These are phyloP conservation scores for Erebia palarica DNA, from an alignment of 2,888 invertebrate genomes.

Conservation along the genomic window DNA sequence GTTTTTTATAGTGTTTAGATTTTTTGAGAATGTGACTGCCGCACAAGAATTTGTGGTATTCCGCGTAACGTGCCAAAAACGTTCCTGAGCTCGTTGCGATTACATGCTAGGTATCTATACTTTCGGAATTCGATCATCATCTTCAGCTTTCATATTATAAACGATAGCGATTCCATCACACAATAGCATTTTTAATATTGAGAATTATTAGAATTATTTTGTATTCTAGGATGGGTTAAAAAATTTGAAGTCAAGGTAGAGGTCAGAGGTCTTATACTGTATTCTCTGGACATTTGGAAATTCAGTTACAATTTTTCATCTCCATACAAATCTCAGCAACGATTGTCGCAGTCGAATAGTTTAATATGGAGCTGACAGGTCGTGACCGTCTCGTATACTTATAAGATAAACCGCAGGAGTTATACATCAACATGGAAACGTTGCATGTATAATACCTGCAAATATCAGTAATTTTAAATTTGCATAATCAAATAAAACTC, in stretches of 20 bases:
- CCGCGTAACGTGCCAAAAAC: neutral
- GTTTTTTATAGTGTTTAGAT: neutral
- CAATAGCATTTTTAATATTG: no score
- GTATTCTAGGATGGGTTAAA: no score
- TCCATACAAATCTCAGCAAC: neutral
- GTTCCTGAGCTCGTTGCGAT: neutral
- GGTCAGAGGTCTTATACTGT: no score
- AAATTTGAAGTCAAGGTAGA: no score
- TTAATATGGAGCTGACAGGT: neutral
- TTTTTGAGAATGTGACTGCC: constrained; percentile 2
- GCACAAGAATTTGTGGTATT: constrained; percentile 5
- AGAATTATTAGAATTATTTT: no score
- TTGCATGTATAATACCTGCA: constrained; percentile 2
- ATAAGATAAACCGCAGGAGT: neutral
- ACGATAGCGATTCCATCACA: neutral
- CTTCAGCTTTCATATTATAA: neutral
- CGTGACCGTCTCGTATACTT: neutral
- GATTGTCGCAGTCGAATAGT: neutral
- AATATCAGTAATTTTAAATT: constrained; percentile 15
- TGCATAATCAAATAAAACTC: constrained; percentile 27
- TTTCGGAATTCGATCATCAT: neutral
- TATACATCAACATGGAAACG: constrained; percentile 10
- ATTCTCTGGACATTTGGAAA: no score
- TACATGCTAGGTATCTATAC: neutral
- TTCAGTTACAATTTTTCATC: no score